Evolutionary conservation across 2,797 vertebrate genomes (phyloP), one percentile per base, ranked within the genome.

Genomic region (Parambassis ranga): DNA sequence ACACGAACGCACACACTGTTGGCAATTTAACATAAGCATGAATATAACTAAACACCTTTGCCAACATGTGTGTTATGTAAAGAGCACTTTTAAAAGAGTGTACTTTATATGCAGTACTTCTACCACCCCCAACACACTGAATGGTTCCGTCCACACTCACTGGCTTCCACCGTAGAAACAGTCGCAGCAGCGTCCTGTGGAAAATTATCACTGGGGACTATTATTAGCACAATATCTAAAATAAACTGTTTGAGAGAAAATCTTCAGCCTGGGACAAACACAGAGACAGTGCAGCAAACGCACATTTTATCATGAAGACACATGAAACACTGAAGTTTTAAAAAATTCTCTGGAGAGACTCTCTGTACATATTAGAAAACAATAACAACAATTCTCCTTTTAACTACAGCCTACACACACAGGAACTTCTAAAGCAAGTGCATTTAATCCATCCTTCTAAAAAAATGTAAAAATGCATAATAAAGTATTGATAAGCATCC

Each of bases 151-250:
- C 87, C 88, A 81, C 65, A 59, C 69, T 77, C 75, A 60, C 74
- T 43, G 38, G 38, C 81, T 81, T 82, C 77, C 58, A 69, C 49
- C 59, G 59, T 61, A 79, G 73, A 82, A 88, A 78, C 79, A 46
- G 75, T 75, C 27, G 56, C 73, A 75, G 30, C 57, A 67, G 65
- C 71, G 76, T 82, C 67, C 79, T 74, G 71, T 88, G 88, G 88
- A 89, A 89, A 90, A 89, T 83, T 49, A 68, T 82, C 76, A 68
- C 59, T 19, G 32, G 37, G 26, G 63, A 79, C 86, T 89, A 90
- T 85, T 80, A 75, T 84, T 88, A 90, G 83, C 71, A 13, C 78
- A 10, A 53, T 75, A 88, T 83, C 77, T 84, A 64, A 84, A 89
- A 83, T 84, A 88, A 88, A 84, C 76, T 13, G 26, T 44, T 65